Evolutionary conservation across 2,113 vertebrate genomes (phyloP), one percentile per base, ranked within the genome.

Genomic region (Megaptera novaeangliae): DNA sequence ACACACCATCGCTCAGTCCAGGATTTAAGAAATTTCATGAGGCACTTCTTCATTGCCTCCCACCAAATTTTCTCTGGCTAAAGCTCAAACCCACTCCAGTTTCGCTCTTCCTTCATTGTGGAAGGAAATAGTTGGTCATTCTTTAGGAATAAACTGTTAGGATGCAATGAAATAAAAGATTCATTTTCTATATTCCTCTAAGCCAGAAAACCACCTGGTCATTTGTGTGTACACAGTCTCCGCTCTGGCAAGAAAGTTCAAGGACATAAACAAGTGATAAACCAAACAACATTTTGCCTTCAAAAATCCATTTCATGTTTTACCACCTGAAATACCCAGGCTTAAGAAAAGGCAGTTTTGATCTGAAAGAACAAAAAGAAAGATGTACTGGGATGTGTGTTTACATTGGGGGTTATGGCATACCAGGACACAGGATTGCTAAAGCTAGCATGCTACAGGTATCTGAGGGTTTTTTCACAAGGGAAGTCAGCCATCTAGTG

Each of bases 231-330:
- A 49, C 94, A 81, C 81, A 61, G 49, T 61, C n/a, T 84, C 52
- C 69, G 71, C 10, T 93, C 49, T 87, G 52, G 31, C 34, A 96
- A 96, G 72, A 9, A 94, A 92, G 46, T 71, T 96, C 83, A 95
- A 96, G 74, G 41, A 95, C 85, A 87, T 63, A 41, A 95, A 81
- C 49, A 68, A 94, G 78, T 75, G 64, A 80, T 57, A 96, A 92
- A 75, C 39, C 64, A 83, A 92, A 95, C 94, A 91, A 64, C 46
- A 95, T 63, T 96, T 97, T 90, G 49, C 72, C 55, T 96, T 84
- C 90, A 95, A 95, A 98, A 96, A 52, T 69, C 77, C 61, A 91
- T 83, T 88, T 91, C 31, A 25, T 11, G 4, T 95, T 91, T 92
- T 78, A 94, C 55, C 27, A 83, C 72, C 74, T 66, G 55, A 95